Conservation (phyloP, 2,113 vertebrate species). For the Psittacara wagleri region DNA sequence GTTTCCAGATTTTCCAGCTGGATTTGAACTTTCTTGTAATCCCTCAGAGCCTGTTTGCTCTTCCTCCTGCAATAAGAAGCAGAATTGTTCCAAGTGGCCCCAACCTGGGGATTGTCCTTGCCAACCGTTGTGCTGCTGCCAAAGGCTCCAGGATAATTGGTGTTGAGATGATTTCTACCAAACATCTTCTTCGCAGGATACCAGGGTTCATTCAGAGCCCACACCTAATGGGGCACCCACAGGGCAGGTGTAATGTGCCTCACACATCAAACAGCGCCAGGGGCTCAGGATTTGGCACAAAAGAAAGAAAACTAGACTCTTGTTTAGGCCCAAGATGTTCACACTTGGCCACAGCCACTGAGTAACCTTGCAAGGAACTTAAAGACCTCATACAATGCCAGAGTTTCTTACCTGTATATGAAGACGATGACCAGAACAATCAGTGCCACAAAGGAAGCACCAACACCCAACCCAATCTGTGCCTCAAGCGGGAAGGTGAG, state of each 20-base stretch:
- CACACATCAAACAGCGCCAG: neutral
- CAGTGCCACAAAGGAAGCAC: conserved; percentile 90
- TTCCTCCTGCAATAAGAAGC: conserved; percentile 83
- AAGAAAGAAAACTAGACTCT: neutral
- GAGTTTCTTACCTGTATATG: conserved; percentile 88
- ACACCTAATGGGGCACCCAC: neutral
- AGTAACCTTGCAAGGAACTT: neutral
- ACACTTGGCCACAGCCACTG: neutral
- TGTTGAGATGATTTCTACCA: neutral
- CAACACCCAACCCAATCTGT: conserved; percentile 91
- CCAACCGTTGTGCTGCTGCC: neutral
- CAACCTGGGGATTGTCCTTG: neutral
- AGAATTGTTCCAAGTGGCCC: neutral
- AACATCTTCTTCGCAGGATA: neutral
- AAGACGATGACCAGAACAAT: conserved; percentile 95
- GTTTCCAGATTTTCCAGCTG: conserved; percentile 98
- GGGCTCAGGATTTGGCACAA: neutral
- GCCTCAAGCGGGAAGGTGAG: conserved; percentile 92
- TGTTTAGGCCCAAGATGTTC: neutral
- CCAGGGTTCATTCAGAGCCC: neutral
- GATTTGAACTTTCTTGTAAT: conserved; percentile 99
- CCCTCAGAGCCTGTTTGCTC: conserved; percentile 95
- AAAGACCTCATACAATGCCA: neutral
- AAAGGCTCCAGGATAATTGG: neutral
- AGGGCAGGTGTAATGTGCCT: neutral